Evolutionary conservation across 92 coral and sea anemone genomes (phyloP), one percentile per base, ranked within the genome.

Genomic region (Micromussa lordhowensis): DNA sequence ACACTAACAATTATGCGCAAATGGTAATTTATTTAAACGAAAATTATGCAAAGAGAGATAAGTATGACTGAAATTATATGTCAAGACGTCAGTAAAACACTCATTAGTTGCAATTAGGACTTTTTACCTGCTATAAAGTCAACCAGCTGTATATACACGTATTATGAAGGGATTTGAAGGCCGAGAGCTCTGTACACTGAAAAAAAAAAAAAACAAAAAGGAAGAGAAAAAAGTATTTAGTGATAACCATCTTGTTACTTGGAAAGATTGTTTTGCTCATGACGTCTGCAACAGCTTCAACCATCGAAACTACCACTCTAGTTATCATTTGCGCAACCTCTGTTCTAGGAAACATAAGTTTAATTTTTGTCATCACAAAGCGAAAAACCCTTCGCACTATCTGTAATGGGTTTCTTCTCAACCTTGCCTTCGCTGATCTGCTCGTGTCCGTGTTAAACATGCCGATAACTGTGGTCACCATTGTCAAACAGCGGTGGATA

Each of bases 351-450:
- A 95, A 95, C 82, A 48, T 89, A 16, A 68, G 82, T 24, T 84
- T 95, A 18, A 91, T 91, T 82, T 21, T 82, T n/a, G 48, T 93
- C 59, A 89, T 95, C 21, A 74, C 75, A 1, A 85, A 90, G 69
- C 58, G 79, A 22, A 88, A 84, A 36, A 30, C 19, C 64, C 90
- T 95, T 13, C 96, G 93, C 54, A 91, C 96, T 22, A 87, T 85
- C 81, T 80, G 93, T 2, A 95, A 95, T 68, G 87, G 79, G 15
- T 95, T 93, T 48, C 94, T 93, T 71, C 84, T 95, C 12, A 95
- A 95, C 80, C 86, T 95, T 21, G 94, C 94, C 0, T 85, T 86
- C 48, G 98, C 98, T 9, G 98, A 95, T 66, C 54, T 95, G 40
- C 73, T 95, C 3, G 98, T 95, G 4, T 80, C 98, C 11, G 90